phyloP scores from a whole-genome alignment of 1,140 invertebrate species.

The Reticulitermes speratus region DNA sequence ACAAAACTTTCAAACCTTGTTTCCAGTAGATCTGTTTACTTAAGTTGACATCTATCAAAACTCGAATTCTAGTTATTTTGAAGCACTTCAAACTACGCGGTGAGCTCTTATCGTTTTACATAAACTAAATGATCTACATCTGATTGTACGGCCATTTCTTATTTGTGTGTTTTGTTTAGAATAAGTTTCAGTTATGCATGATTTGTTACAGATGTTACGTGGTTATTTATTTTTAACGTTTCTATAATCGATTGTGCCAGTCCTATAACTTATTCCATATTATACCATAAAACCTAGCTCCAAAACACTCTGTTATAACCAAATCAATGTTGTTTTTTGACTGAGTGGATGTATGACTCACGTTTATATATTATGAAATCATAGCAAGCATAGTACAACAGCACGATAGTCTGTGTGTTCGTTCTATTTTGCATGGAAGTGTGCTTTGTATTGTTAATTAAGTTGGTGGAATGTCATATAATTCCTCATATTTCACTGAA shows the following conservation, averaged over 20 bases:
- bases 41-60: background rate
- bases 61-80: background rate
- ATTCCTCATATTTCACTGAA: too few relatives aligned
- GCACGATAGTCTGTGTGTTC: background rate
- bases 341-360: background rate
- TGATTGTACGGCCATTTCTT: background rate
- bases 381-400: background rate
- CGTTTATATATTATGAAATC: background rate
- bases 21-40: too few relatives aligned
- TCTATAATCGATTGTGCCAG: background rate
- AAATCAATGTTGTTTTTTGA: background rate
- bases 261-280: background rate
- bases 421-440: background rate
- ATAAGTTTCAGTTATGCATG: slow-evolving; percentile 12
- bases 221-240: background rate
- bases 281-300: background rate
- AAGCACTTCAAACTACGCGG: background rate
- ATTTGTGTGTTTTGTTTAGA: slow-evolving; percentile 22
- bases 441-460: background rate
- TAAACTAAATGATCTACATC: background rate
- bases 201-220: background rate
- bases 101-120: background rate
- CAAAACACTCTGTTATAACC: background rate
- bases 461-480: background rate
- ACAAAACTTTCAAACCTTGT: too few relatives aligned